phyloP scores from a whole-genome alignment of 1,140 invertebrate genomes.

The Plutomurus gul region DNA sequence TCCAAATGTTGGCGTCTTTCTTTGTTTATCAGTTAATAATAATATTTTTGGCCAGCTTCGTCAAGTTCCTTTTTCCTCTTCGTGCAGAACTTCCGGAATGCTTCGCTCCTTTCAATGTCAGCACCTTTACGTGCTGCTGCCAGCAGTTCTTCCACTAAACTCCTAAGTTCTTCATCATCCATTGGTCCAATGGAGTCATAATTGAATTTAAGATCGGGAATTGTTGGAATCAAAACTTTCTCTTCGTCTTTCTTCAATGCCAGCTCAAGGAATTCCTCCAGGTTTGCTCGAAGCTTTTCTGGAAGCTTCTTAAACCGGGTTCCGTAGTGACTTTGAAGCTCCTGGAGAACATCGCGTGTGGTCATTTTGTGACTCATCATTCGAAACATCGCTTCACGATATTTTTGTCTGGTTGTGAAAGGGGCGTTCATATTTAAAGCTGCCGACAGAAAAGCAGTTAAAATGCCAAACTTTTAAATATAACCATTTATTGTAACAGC shows the following conservation, averaged over 20 bases:
- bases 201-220: slow-evolving; percentile 25
- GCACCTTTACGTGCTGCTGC: neutral
- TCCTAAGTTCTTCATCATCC: neutral
- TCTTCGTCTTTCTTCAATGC: slow-evolving; percentile 16
- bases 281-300: neutral
- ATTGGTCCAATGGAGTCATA: neutral
- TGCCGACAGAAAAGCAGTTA: neutral
- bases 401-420: slow-evolving; percentile 30
- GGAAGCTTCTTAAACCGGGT: slow-evolving; percentile 20
- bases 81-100: neutral
- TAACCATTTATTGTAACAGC: neutral
- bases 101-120: neutral
- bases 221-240: slow-evolving; percentile 39
- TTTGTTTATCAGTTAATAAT: too few relatives aligned
- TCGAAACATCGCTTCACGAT: slow-evolving; percentile 45
- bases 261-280: slow-evolving; percentile 34
- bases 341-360: slow-evolving; percentile 15
- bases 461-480: neutral
- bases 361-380: slow-evolving; percentile 28
- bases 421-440: slow-evolving; percentile 40
- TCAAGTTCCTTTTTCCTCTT: neutral
- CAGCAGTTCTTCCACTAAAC: neutral
- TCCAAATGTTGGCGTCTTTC: too few relatives aligned
- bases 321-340: slow-evolving; percentile 8
- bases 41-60: neutral